These are phyloP conservation scores for Melieria crassipennis DNA, from an alignment of 2,888 invertebrate genomes.

Conservation along the genomic window DNA sequence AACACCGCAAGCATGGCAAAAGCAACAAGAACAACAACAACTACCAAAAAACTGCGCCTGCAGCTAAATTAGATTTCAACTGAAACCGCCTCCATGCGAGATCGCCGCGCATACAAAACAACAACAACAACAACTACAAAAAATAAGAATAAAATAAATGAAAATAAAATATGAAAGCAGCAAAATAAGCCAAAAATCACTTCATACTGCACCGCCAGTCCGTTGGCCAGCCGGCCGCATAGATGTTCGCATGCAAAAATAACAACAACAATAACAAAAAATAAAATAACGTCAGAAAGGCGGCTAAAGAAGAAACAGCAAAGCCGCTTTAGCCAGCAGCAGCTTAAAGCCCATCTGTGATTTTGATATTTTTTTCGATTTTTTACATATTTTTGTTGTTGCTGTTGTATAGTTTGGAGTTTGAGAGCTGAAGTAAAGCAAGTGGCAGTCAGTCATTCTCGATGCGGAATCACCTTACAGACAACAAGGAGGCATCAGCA, in stretches of 20 bases:
- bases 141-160: slow-evolving; percentile 4
- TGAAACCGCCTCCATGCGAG: slow-evolving; percentile 51
- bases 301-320: not conserved
- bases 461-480: slow-evolving; percentile 28
- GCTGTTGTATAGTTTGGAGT: not conserved
- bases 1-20: not conserved
- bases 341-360: not conserved
- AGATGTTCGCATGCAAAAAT: no score
- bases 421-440: slow-evolving; percentile 6
- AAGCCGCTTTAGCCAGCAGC: not conserved
- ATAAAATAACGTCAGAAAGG: not conserved
- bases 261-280: slow-evolving; percentile 33
- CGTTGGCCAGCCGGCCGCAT: no score
- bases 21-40: slow-evolving; percentile 24
- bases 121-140: slow-evolving; percentile 27
- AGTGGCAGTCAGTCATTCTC: slow-evolving; percentile 32
- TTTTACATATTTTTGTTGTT: no score
- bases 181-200: slow-evolving; percentile 9
- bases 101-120: slow-evolving; percentile 19
- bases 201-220: slow-evolving; percentile 22
- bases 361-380: not conserved
- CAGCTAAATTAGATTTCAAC: slow-evolving; percentile 55
- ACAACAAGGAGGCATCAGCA: slow-evolving; percentile 21
- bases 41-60: slow-evolving; percentile 43
- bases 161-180: slow-evolving; percentile 19